Evolutionary conservation across 1,140 invertebrate species (phyloP).

Genomic region (Lithobius niger): DNA sequence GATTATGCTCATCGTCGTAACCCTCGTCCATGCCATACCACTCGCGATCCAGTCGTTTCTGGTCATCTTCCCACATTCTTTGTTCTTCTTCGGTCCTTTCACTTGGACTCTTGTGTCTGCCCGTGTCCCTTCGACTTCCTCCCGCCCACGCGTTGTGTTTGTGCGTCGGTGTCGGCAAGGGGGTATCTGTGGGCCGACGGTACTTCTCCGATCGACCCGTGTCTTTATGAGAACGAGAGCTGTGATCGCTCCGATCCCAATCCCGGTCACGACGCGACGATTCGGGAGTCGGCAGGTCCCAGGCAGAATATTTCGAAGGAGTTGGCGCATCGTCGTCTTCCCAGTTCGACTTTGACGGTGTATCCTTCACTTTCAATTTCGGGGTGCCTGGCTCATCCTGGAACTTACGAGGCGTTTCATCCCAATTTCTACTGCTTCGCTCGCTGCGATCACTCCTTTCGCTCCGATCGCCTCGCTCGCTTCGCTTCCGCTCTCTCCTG

Average conservation of each 20-base stretch:
- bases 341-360: slow-evolving; percentile 41
- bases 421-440: slow-evolving; percentile 35
- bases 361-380: slow-evolving; percentile 41
- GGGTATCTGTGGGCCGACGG: slow-evolving; percentile 35
- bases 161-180: slow-evolving; percentile 67
- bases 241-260: slow-evolving; percentile 18
- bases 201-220: slow-evolving; percentile 6
- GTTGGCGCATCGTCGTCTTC: slow-evolving; percentile 58
- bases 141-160: slow-evolving; percentile 62
- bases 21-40: slow-evolving; percentile 95
- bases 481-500: slow-evolving; percentile 19
- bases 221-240: slow-evolving; percentile 12
- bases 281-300: slow-evolving; percentile 83
- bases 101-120: no score
- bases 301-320: slow-evolving; percentile 53
- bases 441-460: slow-evolving; percentile 22
- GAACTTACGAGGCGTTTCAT: slow-evolving; percentile 49
- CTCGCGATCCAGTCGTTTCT: slow-evolving; percentile 80
- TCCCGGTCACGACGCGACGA: slow-evolving; percentile 28
- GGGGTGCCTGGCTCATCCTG: slow-evolving; percentile 72
- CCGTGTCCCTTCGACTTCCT: not conserved
- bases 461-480: slow-evolving; percentile 19
- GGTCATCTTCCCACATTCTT: slow-evolving; percentile 81
- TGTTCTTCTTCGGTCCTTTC: slow-evolving; percentile 43
- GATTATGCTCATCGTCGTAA: slow-evolving; percentile 84